Evolutionary conservation across 2,113 vertebrate species (phyloP).

Genomic region (Microtus montanus): DNA sequence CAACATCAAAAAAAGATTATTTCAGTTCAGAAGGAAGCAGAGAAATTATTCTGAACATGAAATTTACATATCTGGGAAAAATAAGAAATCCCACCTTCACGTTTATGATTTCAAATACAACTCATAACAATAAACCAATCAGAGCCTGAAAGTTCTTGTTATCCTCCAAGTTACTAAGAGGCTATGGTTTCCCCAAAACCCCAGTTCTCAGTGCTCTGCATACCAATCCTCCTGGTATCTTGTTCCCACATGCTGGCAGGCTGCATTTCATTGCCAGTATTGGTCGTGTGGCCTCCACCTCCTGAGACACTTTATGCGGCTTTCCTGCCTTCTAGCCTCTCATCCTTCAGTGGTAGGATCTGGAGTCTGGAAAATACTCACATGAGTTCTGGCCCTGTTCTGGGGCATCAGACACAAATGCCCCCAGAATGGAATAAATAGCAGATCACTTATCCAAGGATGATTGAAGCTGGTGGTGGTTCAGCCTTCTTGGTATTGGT

Average conservation of each 20-base stretch:
- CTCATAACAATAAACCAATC: neutral
- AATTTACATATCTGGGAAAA: neutral
- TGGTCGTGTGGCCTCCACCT: neutral
- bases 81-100: neutral
- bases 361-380: neutral
- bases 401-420: neutral
- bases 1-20: neutral
- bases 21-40: neutral
- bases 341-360: neutral
- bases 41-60: neutral
- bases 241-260: neutral
- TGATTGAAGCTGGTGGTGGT: fast-evolving
- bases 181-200: neutral
- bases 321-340: neutral
- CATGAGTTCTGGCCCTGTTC: fast-evolving
- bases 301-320: neutral
- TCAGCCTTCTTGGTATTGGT: neutral
- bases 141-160: neutral
- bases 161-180: neutral
- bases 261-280: neutral
- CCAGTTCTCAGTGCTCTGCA: neutral
- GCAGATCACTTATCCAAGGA: neutral
- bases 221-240: neutral
- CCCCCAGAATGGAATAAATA: fast-evolving
- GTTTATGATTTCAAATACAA: neutral